Conservation (phyloP, 2,797 vertebrate genomes). For the Gymnocypris eckloni region DNA sequence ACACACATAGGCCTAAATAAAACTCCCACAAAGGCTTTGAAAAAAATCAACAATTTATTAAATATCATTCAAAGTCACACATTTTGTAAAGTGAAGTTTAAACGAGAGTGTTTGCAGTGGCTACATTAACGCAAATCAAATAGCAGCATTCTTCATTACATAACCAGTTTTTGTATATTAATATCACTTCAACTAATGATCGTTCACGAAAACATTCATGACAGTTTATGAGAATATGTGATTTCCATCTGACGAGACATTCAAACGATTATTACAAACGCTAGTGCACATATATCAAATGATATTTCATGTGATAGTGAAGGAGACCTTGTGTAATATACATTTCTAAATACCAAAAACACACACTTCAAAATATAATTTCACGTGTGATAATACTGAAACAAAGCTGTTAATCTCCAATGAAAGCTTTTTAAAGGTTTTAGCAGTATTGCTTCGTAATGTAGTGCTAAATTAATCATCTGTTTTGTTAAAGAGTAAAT, state of each 20-base stretch:
- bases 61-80: constrained; percentile 74
- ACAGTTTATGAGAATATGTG: constrained; percentile 65
- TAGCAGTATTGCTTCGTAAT: not conserved
- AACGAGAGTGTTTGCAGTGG: constrained; percentile 67
- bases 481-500: not conserved
- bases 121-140: constrained; percentile 75
- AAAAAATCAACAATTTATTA: constrained; percentile 79
- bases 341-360: constrained; percentile 42
- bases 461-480: not conserved
- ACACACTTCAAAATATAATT: constrained; percentile 52
- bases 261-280: constrained; percentile 57
- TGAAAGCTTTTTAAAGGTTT: not conserved
- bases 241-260: constrained; percentile 54
- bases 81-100: constrained; percentile 72
- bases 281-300: constrained; percentile 49
- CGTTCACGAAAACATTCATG: constrained; percentile 64
- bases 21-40: constrained; percentile 44
- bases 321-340: constrained; percentile 28
- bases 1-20: not conserved
- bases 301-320: constrained; percentile 25
- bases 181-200: constrained; percentile 51
- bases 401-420: constrained; percentile 26
- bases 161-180: constrained; percentile 48
- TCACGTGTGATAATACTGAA: constrained; percentile 59
- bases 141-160: constrained; percentile 68